Conservation (phyloP, 2,888 invertebrate genomes). For the Drosophila tanythrix region DNA sequence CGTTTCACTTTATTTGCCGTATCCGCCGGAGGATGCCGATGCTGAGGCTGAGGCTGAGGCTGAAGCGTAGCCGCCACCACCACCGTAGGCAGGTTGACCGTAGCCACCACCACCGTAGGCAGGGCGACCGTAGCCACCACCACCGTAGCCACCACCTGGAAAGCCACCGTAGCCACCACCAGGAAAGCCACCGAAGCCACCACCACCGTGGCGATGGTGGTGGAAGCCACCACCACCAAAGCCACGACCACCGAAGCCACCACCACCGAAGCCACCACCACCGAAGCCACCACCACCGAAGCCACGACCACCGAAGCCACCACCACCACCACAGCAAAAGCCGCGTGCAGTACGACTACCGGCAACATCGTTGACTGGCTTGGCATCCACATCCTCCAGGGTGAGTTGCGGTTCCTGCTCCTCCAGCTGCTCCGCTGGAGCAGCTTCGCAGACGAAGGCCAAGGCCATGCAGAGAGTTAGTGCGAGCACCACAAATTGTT, state of each 20-base stretch:
- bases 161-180: slow-evolving; percentile 27
- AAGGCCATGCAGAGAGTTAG: slow-evolving; percentile 49
- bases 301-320: slow-evolving; percentile 20
- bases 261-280: too few relatives aligned
- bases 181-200: slow-evolving; percentile 18
- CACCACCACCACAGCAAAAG: slow-evolving; percentile 34
- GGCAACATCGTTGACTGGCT: slow-evolving; percentile 29
- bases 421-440: slow-evolving; percentile 45
- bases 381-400: slow-evolving; percentile 45
- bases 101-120: not conserved
- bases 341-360: slow-evolving; percentile 59
- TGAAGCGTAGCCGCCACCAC: slow-evolving; percentile 17
- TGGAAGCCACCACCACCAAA: slow-evolving; percentile 31
- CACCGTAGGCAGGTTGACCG: too few relatives aligned
- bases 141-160: not conserved
- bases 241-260: slow-evolving; percentile 20
- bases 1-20: slow-evolving; percentile 34
- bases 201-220: slow-evolving; percentile 15
- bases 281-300: slow-evolving; percentile 24
- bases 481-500: slow-evolving; percentile 51
- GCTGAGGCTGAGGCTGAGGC: slow-evolving; percentile 32
- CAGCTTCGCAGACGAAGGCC: slow-evolving; percentile 25
- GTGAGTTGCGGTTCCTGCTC: slow-evolving; percentile 36
- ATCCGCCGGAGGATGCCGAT: slow-evolving; percentile 20
- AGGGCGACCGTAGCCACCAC: not conserved